These are phyloP conservation scores for Mythimna ferrago DNA, from an alignment of 2,888 invertebrate species.

Conservation along the genomic window DNA sequence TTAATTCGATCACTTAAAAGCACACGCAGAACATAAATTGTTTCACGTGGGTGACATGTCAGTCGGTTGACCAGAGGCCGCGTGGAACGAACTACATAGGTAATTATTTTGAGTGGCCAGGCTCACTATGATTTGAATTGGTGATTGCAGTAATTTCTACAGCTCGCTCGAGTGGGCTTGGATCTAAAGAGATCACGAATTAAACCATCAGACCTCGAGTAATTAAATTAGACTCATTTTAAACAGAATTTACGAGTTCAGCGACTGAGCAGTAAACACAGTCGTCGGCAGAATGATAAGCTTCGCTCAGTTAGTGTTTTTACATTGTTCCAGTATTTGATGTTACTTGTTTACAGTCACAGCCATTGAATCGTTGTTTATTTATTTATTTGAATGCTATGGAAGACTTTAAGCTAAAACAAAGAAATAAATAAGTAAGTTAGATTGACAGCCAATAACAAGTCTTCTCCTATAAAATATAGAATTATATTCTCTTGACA, in stretches of 20 bases:
- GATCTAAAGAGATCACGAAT: conserved; percentile 61
- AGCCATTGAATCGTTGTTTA: background rate
- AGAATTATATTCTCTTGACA: no score
- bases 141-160: conserved; percentile 44
- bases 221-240: conserved; percentile 73
- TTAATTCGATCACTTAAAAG: conserved; percentile 32
- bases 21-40: conserved; percentile 5
- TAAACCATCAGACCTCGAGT: conserved; percentile 66
- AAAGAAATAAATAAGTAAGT: no score
- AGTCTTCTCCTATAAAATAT: no score
- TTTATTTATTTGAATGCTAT: no score
- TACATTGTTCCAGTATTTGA: conserved; percentile 34
- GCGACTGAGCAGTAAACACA: conserved; percentile 68
- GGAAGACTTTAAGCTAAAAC: no score
- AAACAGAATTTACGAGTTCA: conserved; percentile 71
- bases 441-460: no score
- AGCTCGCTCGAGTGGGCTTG: conserved; percentile 32
- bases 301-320: conserved; percentile 59
- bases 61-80: background rate
- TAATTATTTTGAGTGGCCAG: conserved; percentile 36
- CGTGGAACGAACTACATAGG: conserved; percentile 7
- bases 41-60: background rate
- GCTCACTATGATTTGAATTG: conserved; percentile 46
- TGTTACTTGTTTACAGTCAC: conserved; percentile 22
- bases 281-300: conserved; percentile 67